Conservation (phyloP, 2,797 vertebrate genomes). For the Rhabdomys pumilio region DNA sequence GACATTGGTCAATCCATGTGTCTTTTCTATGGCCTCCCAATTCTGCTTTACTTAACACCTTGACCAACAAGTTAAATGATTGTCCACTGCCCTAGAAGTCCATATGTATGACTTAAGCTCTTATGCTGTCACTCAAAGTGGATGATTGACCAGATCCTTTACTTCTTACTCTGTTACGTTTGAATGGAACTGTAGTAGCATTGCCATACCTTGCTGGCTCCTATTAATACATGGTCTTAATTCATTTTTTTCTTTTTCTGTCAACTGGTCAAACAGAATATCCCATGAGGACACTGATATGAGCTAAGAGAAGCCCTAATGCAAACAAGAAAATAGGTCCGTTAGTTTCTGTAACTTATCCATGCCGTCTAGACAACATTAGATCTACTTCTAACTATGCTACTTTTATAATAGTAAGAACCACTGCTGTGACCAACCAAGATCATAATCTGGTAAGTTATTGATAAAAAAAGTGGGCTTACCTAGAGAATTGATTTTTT, state of each 20-base stretch:
- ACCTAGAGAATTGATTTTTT: not conserved
- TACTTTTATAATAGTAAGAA: not conserved
- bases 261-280: not conserved
- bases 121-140: not conserved
- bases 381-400: conserved; percentile 39
- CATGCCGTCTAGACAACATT: not conserved
- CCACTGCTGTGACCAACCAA: not conserved
- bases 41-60: not conserved
- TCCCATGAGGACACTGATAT: not conserved
- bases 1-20: not conserved
- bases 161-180: conserved; percentile 1
- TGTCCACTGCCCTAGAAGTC: not conserved
- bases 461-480: not conserved
- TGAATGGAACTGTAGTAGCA: not conserved
- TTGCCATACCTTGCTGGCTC: not conserved
- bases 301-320: not conserved
- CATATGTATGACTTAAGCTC: not conserved
- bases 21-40: not conserved
- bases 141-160: not conserved
- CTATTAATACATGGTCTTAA: conserved; percentile 24
- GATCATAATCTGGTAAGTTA: not conserved
- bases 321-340: not conserved
- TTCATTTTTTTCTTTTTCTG: not conserved
- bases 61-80: conserved; percentile 4
- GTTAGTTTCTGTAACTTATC: not conserved